Evolutionary conservation across 2,113 vertebrate species (phyloP), one percentile per base, ranked within the genome.

Genomic region (Epinephelus fuscoguttatus): DNA sequence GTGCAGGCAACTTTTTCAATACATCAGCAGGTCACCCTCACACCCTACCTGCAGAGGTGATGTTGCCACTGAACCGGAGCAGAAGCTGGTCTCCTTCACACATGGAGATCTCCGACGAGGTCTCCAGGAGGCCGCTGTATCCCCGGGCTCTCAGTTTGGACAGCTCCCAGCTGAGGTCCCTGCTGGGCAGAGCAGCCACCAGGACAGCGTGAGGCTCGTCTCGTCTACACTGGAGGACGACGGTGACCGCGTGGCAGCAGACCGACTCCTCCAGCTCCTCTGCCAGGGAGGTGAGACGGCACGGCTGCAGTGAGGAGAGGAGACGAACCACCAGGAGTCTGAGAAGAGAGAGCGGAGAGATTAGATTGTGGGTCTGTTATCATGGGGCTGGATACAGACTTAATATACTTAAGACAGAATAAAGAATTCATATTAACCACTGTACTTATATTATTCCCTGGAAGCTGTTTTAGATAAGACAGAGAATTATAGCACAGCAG

Each of bases 31-130:
- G 4, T 30, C 30, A 30, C 30, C 30, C 30, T 30, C 30, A 30
- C 30, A 4, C 4, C n/a, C 27, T 47, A 97, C 96, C 96, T 88
- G 94, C 94, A 63, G 95, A 95, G 82, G 93, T 95, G 90, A 98
- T 97, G 87, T 98, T 98, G 87, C 97, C 97, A 30, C 78, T 95
- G 92, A 98, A 97, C 18, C 60, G 92, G 30, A 98, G 93, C 71
- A 96, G 84, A 62, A 98, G 93, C 79, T 96, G 96, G 4, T 98
- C 96, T 84, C 96, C 96, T 82, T 99, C 96, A 83, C 72, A 88
- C 92, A 99, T 93, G 61, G 87, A 84, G 74, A 98, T 96, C 67
- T 95, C 94, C 0, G 92, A 61, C 0, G 95, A 96, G 23, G 95
- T 91, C 50, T 97, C 95, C 59, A 89, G 87, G n/a, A 94, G 94